Conservation (phyloP, 2,113 vertebrate genomes). For the human (Homo sapiens) region GRCh38 chr6:110643001-110643500, state of each 20-base stretch:
- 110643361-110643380: too few species aligned
- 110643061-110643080: neutral
- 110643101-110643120: neutral
- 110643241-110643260: neutral
- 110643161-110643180: neutral
- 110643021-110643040: neutral
- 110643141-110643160: neutral
- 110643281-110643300: neutral
- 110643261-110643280: neutral
- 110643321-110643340: neutral
- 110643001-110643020: neutral
- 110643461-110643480: too few species aligned
- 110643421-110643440: too few species aligned
- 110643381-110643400: too few species aligned
- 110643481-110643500: too few species aligned
- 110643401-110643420: too few species aligned
- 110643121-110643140: neutral
- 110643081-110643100: neutral
- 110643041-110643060: neutral
- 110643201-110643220: neutral
- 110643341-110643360: neutral
- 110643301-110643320: neutral
- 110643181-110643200: neutral
- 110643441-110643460: too few species aligned
- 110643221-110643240: neutral